Percentiles rank a stretch among this genome's conserved stretches.
Evolutionary conservation across 2,113 vertebrate species (phyloP).

Genomic region (Tinamus guttatus): DNA sequence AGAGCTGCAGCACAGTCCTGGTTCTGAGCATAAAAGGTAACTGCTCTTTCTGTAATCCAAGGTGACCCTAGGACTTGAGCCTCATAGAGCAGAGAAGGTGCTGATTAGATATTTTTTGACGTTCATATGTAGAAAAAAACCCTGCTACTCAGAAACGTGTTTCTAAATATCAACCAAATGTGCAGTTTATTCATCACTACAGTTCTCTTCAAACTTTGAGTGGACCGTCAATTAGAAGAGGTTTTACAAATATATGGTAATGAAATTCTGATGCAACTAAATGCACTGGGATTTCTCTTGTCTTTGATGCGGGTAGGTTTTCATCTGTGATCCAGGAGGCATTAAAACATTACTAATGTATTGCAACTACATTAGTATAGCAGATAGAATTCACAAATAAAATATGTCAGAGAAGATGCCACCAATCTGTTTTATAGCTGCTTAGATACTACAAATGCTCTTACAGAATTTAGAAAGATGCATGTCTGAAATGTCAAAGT

Average conservation of each 20-base stretch:
- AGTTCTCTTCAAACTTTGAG: not conserved
- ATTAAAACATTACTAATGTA: not conserved
- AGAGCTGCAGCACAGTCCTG: not conserved
- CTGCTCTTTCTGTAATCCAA: not conserved
- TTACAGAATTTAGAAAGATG: conserved; percentile 13
- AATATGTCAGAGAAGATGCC: conserved; percentile 1
- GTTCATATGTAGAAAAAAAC: not conserved
- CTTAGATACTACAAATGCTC: conserved; percentile 21
- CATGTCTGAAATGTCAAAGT: conserved; percentile 39
- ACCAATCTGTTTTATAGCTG: conserved; percentile 35
- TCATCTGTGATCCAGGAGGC: not conserved
- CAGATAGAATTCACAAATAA: not conserved
- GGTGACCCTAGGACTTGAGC: not conserved
- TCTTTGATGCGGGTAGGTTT: conserved; percentile 6
- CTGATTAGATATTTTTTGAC: not conserved
- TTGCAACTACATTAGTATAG: not conserved
- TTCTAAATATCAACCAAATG: conserved; percentile 5
- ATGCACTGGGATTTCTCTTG: not conserved
- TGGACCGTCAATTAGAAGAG: not conserved
- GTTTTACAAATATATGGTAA: not conserved
- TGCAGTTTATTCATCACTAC: not conserved
- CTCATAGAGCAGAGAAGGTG: not conserved
- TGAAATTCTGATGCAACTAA: not conserved
- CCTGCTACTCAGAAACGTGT: not conserved
- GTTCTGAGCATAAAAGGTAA: not conserved